These are phyloP conservation scores for Noctua pronuba DNA, from an alignment of 2,888 invertebrate genomes.

Conservation along the genomic window DNA sequence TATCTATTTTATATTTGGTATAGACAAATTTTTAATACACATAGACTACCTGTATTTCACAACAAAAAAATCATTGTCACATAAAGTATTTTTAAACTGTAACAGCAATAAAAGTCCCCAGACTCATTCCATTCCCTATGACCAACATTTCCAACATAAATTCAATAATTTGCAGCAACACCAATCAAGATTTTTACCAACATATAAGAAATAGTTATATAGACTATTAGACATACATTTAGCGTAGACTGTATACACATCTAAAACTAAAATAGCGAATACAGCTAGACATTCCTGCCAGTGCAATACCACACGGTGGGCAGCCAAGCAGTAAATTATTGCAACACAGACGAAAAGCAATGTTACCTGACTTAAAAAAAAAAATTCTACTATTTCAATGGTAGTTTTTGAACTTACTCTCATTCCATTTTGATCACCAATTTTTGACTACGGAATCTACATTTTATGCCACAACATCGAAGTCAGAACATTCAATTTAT, in stretches of 20 bases:
- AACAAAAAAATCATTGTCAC: not conserved
- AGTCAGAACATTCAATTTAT: not conserved
- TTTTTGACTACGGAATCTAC: not conserved
- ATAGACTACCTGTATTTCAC: not conserved
- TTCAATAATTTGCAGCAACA: slow-evolving; percentile 39
- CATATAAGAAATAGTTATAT: slow-evolving; percentile 57
- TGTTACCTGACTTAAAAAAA: not conserved
- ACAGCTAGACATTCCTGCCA: slow-evolving; percentile 67
- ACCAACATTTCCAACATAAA: slow-evolving; percentile 23
- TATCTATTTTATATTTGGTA: not conserved
- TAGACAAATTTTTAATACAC: not conserved
- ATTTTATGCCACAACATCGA: not conserved
- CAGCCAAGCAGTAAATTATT: slow-evolving; percentile 29
- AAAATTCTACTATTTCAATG: not conserved
- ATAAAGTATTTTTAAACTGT: not conserved
- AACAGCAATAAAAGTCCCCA: not conserved
- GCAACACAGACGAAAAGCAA: not conserved
- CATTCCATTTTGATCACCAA: not conserved
- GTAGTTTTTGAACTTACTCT: not conserved
- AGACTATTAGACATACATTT: slow-evolving; percentile 40
- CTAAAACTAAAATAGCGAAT: slow-evolving; percentile 46
- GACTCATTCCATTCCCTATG: slow-evolving; percentile 25
- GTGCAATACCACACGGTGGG: slow-evolving; percentile 56
- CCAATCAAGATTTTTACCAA: slow-evolving; percentile 59
- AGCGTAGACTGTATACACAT: slow-evolving; percentile 47